A percentile compares a stretch with the other conserved stretches of the same genome.
These are phyloP conservation scores for Rhincodon typus DNA, from an alignment of 2,797 vertebrate species.

Conservation along the genomic window DNA sequence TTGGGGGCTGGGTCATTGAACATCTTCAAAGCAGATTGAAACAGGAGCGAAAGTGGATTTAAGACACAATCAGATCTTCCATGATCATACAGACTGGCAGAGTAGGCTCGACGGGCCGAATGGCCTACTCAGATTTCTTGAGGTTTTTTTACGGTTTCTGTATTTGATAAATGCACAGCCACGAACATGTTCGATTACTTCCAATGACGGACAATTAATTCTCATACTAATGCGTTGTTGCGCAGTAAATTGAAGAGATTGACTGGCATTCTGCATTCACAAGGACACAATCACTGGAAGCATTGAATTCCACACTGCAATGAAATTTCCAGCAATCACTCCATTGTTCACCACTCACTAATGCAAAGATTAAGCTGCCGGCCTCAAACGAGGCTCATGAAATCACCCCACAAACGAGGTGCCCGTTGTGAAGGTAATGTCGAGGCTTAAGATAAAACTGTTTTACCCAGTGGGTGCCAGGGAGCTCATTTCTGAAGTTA, in stretches of 20 bases:
- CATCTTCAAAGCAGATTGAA: background rate
- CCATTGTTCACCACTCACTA: background rate
- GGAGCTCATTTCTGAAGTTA: background rate
- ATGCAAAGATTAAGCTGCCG: background rate
- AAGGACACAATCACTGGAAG: background rate
- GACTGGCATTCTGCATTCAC: background rate
- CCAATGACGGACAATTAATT: background rate
- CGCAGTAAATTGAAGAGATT: background rate
- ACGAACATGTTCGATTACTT: background rate
- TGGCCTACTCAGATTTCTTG: too few relatives aligned
- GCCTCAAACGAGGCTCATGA: background rate
- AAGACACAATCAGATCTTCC: too few relatives aligned
- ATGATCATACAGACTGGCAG: too few relatives aligned
- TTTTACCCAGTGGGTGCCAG: background rate
- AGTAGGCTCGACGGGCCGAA: too few relatives aligned
- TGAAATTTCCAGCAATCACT: background rate
- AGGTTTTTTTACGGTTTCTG: too few relatives aligned
- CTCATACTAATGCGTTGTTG: background rate
- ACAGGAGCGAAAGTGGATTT: too few relatives aligned
- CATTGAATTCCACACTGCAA: background rate
- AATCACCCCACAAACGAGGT: background rate
- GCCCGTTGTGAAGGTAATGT: background rate
- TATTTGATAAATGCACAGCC: background rate
- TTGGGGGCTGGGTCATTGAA: background rate
- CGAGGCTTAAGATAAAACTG: background rate